Evolutionary conservation across 2,113 vertebrate species (phyloP).

Genomic region (Xiphias gladius): DNA sequence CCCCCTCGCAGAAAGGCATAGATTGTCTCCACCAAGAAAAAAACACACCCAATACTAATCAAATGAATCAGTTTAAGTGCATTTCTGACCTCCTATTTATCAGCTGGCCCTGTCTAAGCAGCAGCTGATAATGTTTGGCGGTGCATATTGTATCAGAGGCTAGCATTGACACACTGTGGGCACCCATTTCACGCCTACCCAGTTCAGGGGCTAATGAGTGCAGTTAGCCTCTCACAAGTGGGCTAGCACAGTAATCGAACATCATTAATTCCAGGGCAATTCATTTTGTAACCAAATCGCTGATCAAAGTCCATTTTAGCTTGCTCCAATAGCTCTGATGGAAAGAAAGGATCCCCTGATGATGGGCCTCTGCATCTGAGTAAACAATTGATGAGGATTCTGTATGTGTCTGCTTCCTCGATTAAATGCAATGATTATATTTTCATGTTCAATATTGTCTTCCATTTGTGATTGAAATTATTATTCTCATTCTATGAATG

Average conservation of each 20-base stretch:
- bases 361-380: conserved; percentile 27
- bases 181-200: conserved; percentile 76
- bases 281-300: conserved; percentile 77
- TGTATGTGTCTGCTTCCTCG: conserved; percentile 35
- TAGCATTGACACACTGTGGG: conserved; percentile 63
- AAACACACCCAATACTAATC: conserved; percentile 76
- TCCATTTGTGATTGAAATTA: conserved; percentile 35
- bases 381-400: conserved; percentile 57
- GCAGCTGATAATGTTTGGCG: conserved; percentile 69
- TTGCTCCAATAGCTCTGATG: conserved; percentile 37
- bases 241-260: conserved; percentile 72
- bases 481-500: conserved; percentile 7
- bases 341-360: conserved; percentile 37
- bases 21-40: conserved; percentile 56
- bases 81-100: conserved; percentile 75
- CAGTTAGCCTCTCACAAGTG: conserved; percentile 75
- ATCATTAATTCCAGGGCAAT: conserved; percentile 71
- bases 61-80: conserved; percentile 78
- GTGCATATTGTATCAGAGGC: conserved; percentile 65
- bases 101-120: conserved; percentile 69
- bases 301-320: conserved; percentile 69
- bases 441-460: conserved; percentile 31
- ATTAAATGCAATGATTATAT: conserved; percentile 57
- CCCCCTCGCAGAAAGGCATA: conserved; percentile 1
- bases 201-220: conserved; percentile 76